Conservation (phyloP, 2,113 vertebrate species). For the Spea bombifrons region DNA sequence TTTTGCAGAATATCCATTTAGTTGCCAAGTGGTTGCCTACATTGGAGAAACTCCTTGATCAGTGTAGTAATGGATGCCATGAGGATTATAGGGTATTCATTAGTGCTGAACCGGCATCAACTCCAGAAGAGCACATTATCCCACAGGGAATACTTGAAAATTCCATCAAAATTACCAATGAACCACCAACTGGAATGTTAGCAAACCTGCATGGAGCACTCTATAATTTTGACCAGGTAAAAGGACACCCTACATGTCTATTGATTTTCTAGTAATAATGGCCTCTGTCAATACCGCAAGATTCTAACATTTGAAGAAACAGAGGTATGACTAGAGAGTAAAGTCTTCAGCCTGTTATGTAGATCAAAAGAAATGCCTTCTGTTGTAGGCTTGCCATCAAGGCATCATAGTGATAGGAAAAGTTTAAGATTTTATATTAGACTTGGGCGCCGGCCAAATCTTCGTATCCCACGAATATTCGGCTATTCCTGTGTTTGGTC, state of each 20-base stretch:
- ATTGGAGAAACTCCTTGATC: slow-evolving; percentile 71
- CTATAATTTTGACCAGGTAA: slow-evolving; percentile 75
- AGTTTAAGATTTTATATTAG: too few relatives aligned
- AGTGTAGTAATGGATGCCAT: slow-evolving; percentile 60
- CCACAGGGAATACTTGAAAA: slow-evolving; percentile 75
- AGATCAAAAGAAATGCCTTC: too few relatives aligned
- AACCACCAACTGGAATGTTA: slow-evolving; percentile 71
- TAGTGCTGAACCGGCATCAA: slow-evolving; percentile 68
- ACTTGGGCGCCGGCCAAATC: too few relatives aligned
- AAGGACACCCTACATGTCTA: neutral
- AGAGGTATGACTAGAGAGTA: too few relatives aligned
- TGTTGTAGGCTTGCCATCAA: too few relatives aligned
- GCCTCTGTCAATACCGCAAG: too few relatives aligned
- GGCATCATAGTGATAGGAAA: too few relatives aligned
- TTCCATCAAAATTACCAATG: slow-evolving; percentile 76
- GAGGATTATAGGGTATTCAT: slow-evolving; percentile 72
- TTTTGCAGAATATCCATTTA: slow-evolving; percentile 72
- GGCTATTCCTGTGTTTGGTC: too few relatives aligned
- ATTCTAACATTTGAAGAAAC: too few relatives aligned
- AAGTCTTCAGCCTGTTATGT: too few relatives aligned
- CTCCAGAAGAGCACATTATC: slow-evolving; percentile 67
- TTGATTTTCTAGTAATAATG: too few relatives aligned
- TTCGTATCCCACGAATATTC: too few relatives aligned
- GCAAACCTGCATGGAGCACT: slow-evolving; percentile 72
- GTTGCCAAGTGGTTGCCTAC: slow-evolving; percentile 70